Evolutionary conservation across 2,797 vertebrate species (phyloP).

Genomic region (Podarcis siculus): DNA sequence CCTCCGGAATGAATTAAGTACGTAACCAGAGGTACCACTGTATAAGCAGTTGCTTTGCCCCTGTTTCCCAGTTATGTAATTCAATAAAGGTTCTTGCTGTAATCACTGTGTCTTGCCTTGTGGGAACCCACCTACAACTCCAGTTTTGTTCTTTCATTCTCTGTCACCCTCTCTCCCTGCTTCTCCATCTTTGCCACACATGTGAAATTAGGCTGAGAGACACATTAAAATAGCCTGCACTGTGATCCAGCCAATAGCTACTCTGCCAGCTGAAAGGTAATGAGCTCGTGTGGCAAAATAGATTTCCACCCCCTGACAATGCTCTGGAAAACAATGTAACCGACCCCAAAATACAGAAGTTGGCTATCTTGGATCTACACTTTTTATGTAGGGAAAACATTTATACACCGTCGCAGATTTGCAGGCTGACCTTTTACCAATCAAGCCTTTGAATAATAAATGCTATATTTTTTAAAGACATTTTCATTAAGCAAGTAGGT

Average conservation of each 20-base stretch:
- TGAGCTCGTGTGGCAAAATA: not conserved
- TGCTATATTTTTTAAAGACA: constrained; percentile 21
- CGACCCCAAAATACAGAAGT: not conserved
- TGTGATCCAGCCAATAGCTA: not conserved
- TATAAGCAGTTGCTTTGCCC: too few relatives aligned
- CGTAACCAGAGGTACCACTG: too few relatives aligned
- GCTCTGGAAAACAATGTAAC: not conserved
- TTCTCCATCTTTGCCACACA: too few relatives aligned
- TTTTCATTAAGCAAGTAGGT: constrained; percentile 60
- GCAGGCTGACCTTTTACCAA: constrained; percentile 28
- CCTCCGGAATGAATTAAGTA: too few relatives aligned
- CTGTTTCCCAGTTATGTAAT: too few relatives aligned
- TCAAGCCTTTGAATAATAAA: constrained; percentile 29
- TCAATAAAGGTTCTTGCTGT: too few relatives aligned
- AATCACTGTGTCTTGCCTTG: not conserved
- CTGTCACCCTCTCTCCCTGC: too few relatives aligned
- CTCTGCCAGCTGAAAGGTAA: not conserved
- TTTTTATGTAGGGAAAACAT: constrained; percentile 20
- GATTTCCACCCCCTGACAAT: not conserved
- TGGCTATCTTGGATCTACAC: not conserved
- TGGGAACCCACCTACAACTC: not conserved
- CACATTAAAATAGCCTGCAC: not conserved
- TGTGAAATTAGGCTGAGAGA: too few relatives aligned
- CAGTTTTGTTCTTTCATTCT: too few relatives aligned
- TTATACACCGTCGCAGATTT: not conserved